phyloP scores from a whole-genome alignment of 2,797 vertebrate species.

The Takifugu rubripes region DNA sequence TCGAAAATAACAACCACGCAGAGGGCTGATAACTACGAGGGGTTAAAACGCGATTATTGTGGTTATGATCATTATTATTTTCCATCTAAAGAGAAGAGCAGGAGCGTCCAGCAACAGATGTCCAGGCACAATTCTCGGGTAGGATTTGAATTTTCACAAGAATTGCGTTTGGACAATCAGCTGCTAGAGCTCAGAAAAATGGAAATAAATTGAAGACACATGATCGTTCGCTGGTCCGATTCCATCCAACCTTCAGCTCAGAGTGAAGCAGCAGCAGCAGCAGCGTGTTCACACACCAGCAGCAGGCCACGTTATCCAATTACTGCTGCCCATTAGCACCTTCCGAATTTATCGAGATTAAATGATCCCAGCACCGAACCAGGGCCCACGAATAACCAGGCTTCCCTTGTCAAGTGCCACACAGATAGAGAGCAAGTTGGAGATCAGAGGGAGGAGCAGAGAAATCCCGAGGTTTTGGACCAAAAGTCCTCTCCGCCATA shows the following conservation, averaged over 20 bases:
- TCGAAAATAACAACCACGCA: too few species aligned
- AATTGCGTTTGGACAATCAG: conserved; percentile 97
- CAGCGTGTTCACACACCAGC: conserved; percentile 5
- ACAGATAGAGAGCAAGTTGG: conserved; percentile 16
- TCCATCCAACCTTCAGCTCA: background rate
- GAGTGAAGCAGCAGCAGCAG: background rate
- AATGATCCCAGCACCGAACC: conserved; percentile 3
- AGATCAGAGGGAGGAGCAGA: background rate
- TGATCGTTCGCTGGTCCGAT: too few species aligned
- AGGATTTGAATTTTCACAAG: conserved; percentile 81
- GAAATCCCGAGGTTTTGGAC: conserved; percentile 23
- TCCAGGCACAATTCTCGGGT: conserved; percentile 99
- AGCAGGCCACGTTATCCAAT: conserved; percentile 32
- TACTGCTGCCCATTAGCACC: conserved; percentile 30
- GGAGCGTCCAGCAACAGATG: conserved; percentile 93
- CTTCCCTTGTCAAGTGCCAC: background rate
- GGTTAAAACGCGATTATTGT: background rate
- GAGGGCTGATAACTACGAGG: too few species aligned
- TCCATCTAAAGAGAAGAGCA: conserved; percentile 36
- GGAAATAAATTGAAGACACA: too few species aligned
- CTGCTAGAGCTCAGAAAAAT: conserved; percentile 54
- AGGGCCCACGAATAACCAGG: background rate
- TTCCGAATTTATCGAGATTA: conserved; percentile 9
- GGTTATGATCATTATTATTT: background rate
- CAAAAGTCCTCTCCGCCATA: conserved; percentile 64